These are phyloP conservation scores for Rhopalosiphum padi DNA, from an alignment of 1,140 invertebrate genomes.

Conservation along the genomic window DNA sequence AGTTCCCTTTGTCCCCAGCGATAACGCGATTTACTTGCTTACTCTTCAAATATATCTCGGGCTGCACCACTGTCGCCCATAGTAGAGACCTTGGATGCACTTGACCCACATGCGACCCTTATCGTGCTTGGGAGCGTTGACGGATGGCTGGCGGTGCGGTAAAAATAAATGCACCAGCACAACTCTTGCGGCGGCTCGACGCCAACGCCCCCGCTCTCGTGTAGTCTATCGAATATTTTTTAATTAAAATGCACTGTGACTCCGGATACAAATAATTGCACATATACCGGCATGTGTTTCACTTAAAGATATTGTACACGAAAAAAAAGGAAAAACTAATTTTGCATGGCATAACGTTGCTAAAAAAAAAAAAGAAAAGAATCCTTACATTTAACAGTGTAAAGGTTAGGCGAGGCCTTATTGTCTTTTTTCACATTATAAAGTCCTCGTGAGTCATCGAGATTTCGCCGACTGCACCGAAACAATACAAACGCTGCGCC, in stretches of 20 bases:
- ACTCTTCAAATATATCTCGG: slow-evolving; percentile 42
- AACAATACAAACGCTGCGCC: background rate
- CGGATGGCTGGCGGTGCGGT: background rate
- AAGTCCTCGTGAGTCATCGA: background rate
- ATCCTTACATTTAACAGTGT: background rate
- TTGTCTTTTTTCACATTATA: background rate
- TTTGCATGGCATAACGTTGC: background rate
- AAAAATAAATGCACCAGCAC: slow-evolving; percentile 9
- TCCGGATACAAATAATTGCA: background rate
- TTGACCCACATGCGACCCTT: slow-evolving; percentile 44
- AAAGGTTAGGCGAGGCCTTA: background rate
- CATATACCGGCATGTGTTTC: background rate
- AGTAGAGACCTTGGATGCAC: slow-evolving; percentile 44
- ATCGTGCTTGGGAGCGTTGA: background rate
- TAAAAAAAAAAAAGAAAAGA: background rate
- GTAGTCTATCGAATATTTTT: slow-evolving; percentile 10
- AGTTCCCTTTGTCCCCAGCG: slow-evolving; percentile 25
- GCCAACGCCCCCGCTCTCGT: background rate
- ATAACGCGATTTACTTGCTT: slow-evolving; percentile 56
- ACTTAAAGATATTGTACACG: background rate
- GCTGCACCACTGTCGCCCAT: too few species aligned
- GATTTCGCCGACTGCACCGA: background rate
- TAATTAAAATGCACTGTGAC: slow-evolving; percentile 16
- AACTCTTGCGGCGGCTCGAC: background rate
- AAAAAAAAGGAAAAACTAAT: background rate